Base-by-base conservation (phyloP, 2,113 vertebrate species). In the Oenanthe oenanthe region DNA sequence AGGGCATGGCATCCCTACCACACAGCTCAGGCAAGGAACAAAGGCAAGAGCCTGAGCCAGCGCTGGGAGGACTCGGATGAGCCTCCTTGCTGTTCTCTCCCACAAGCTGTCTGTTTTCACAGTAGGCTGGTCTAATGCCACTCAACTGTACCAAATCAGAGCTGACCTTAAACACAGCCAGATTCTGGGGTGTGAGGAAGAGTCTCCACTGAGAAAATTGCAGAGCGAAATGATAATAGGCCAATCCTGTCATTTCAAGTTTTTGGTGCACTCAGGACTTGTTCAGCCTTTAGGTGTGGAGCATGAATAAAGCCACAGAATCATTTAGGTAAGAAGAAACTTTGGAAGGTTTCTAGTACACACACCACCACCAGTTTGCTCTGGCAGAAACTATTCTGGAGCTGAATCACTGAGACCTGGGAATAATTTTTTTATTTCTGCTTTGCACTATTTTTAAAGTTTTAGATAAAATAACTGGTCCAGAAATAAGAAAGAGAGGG, bases 291-390 rank as follows among this genome's bases (percentile, higher is more conserved):
- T 31, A 48, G 28, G 6, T 28, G n/a, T 56, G 43, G 10, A 73
- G 5, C 3, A 2, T 38, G 29, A 68, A 76, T 25, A 56, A 34
- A 83, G 17, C 31, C 20, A 88, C 70, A 51, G 43, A 76, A 62
- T 34, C 13, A 57, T 84, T 84, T 38, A 56, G 25, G 17, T 68
- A 20, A 67, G 43, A 72, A 67, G 34, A 48, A 51, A 40, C 54
- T 19, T 72, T 54, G 54, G 32, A 72, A 89, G 26, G 45, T 62
- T 34, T 71, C 45, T 47, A 47, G 40, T 72, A 24, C 50, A 47
- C 54, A 32, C 4, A 19, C 12, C 31, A 62, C 34, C 48, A 65
- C 40, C 56, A 61, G 25, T 13, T 26, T 32, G 14, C 0, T 0
- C 8, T 31, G 13, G 3, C 31, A 91, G 73, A 82, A 77, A 63